Evolutionary conservation across 2,888 invertebrate genomes (phyloP).

Genomic region (Hirtodrosophila confusa): DNA sequence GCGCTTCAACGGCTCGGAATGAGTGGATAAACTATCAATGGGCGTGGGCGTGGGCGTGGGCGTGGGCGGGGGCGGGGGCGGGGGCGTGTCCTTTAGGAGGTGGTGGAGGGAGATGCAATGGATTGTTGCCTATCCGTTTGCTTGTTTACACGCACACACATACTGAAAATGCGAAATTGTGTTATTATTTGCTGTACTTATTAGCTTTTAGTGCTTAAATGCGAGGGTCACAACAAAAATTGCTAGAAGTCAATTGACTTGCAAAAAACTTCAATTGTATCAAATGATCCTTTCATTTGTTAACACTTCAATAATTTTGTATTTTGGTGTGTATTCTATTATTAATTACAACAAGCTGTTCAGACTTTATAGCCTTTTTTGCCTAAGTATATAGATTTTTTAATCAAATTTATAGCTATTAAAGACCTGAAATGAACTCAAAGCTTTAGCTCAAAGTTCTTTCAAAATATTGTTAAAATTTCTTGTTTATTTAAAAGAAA

Average conservation of each 20-base stretch:
- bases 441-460: no score
- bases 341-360: no score
- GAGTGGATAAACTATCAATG: constrained; percentile 59
- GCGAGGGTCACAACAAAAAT: constrained; percentile 25
- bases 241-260: background rate
- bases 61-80: constrained; percentile 22
- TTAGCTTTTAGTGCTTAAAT: constrained; percentile 22
- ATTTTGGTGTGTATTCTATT: no score
- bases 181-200: constrained; percentile 42
- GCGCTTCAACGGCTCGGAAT: constrained; percentile 68
- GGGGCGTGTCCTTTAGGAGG: constrained; percentile 11
- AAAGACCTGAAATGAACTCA: no score
- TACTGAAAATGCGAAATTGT: constrained; percentile 22
- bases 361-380: no score
- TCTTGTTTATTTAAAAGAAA: no score
- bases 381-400: no score
- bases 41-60: constrained; percentile 22
- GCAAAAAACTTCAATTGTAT: no score
- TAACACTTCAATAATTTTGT: background rate
- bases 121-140: constrained; percentile 28
- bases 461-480: no score
- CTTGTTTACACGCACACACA: constrained; percentile 13
- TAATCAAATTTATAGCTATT: no score
- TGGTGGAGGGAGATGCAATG: background rate
- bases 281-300: background rate